Base-by-base conservation (phyloP, 2,797 vertebrate genomes). In the Rhynchonycteris naso region DNA sequence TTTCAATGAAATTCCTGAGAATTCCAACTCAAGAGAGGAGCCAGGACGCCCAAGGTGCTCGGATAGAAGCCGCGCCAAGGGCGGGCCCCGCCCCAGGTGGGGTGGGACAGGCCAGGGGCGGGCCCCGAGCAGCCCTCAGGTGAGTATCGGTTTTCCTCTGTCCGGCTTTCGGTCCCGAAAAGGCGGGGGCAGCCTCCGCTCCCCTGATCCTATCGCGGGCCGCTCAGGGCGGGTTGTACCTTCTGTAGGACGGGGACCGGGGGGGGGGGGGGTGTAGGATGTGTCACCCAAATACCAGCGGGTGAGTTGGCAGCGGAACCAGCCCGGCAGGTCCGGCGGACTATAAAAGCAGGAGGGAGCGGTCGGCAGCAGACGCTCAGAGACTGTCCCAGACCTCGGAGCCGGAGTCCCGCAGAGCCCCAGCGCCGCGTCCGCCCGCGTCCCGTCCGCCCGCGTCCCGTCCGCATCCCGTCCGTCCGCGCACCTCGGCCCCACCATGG, bases 301-400 rank as follows among this genome's bases (percentile, higher is more conserved):
- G 81, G 65, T 75, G 94, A 92, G 95, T 96, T 88, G 93, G 89
- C 35, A 75, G 96, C 54, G 94, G 86, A 98, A 98, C 97, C 93
- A 88, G 97, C 96, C 94, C 14, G 90, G 95, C 98, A 93, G 93
- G 95, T 97, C 33, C 21, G 33, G 92, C 89, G 50, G 89, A 94
- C 86, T 92, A 96, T 97, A 97, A 89, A 87, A 96, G 95, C 68
- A 0, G 66, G 74, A 93, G 93, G 95, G 79, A 97, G 94, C 93
- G 79, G 97, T 91, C 10, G 1, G 13, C 88, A 50, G 58, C 95
- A 96, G 76, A 96, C 95, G 63, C 5, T 3, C 35, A 59, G 24
- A 92, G 68, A 2, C 38, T 28, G 18, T 63, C 26, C 58, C 21
- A 0, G 30, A 7, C 47, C 1, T 71, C 91, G 76, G 94, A 97